These are phyloP conservation scores for Drosophila saltans DNA, from an alignment of 1,140 invertebrate species.

Conservation along the genomic window DNA sequence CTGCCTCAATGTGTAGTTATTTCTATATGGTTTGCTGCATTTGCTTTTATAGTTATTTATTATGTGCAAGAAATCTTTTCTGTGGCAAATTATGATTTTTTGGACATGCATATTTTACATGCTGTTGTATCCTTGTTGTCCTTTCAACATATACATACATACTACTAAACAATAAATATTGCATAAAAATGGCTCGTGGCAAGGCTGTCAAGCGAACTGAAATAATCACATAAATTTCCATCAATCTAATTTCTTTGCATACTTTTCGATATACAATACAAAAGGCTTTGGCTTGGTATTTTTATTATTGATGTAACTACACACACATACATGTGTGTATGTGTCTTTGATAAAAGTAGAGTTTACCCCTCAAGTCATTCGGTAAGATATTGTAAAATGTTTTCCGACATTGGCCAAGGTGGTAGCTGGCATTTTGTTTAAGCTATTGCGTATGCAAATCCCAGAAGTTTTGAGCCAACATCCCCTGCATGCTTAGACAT, in stretches of 20 bases:
- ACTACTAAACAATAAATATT: slow-evolving; percentile 49
- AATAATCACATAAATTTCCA: slow-evolving; percentile 57
- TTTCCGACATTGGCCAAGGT: slow-evolving; percentile 34
- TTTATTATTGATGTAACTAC: slow-evolving; percentile 44
- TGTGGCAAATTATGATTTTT: slow-evolving; percentile 59
- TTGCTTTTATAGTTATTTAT: slow-evolving; percentile 71
- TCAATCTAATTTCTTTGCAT: slow-evolving; percentile 50
- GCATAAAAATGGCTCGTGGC: slow-evolving; percentile 42
- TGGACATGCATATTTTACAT: slow-evolving; percentile 38
- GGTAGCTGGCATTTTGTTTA: slow-evolving; percentile 40
- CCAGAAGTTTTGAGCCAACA: slow-evolving; percentile 54
- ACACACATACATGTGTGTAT: neutral
- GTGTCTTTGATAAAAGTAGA: neutral
- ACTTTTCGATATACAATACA: slow-evolving; percentile 25
- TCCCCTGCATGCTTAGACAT: slow-evolving; percentile 43
- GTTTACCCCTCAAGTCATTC: slow-evolving; percentile 1
- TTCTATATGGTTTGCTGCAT: slow-evolving; percentile 37
- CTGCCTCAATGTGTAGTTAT: slow-evolving; percentile 1
- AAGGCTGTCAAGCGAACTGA: slow-evolving; percentile 34
- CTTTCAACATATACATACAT: slow-evolving; percentile 13
- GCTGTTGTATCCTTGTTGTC: slow-evolving; percentile 15
- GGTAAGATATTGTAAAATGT: neutral
- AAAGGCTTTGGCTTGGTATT: slow-evolving; percentile 11
- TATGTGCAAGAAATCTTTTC: slow-evolving; percentile 72
- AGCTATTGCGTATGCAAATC: slow-evolving; percentile 67